Conservation (phyloP, 1,140 invertebrate genomes). For the Calosoma granatense region DNA sequence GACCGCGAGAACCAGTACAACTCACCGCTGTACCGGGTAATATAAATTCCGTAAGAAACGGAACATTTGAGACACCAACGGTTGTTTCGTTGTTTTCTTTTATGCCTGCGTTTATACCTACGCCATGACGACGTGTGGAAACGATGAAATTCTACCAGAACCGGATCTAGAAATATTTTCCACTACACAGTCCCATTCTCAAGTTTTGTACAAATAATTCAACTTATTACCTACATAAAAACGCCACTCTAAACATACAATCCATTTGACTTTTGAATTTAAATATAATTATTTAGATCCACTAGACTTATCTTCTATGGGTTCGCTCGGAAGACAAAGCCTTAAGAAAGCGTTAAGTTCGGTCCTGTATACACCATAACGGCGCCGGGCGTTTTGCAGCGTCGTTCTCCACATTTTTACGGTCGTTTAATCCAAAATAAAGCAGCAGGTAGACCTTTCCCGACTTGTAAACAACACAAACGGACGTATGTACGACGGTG, state of each 20-base stretch:
- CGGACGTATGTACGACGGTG: too few relatives aligned
- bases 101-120: not conserved
- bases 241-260: not conserved
- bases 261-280: not conserved
- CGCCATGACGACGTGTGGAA: not conserved
- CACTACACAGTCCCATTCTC: not conserved
- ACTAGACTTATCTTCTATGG: not conserved
- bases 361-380: not conserved
- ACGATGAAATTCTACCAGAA: not conserved
- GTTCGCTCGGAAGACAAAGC: not conserved
- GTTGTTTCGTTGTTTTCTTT: not conserved
- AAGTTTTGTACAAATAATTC: not conserved
- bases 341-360: not conserved
- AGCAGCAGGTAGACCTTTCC: not conserved
- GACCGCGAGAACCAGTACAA: not conserved
- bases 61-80: not conserved
- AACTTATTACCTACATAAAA: not conserved
- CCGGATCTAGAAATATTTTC: not conserved
- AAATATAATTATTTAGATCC: not conserved
- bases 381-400: not conserved
- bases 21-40: not conserved
- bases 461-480: too few relatives aligned
- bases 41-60: not conserved
- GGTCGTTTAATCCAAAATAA: not conserved
- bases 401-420: not conserved